Conservation (phyloP, 2,888 invertebrate species). For the Frankliniella intonsa region DNA sequence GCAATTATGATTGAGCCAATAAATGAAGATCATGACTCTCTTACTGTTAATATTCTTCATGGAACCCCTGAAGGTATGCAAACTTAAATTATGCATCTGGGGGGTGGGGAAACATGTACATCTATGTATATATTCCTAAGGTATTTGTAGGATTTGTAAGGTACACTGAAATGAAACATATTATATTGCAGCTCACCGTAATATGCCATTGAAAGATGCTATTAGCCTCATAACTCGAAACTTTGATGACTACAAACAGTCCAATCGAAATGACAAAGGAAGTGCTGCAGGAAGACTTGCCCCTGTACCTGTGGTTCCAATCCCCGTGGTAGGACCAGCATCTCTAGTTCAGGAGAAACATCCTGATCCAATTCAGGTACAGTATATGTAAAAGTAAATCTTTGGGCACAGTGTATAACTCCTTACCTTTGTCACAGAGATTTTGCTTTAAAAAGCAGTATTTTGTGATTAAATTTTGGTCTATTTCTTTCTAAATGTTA, state of each 20-base stretch:
- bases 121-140: neutral
- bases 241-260: constrained; percentile 56
- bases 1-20: constrained; percentile 80
- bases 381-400: too few relatives aligned
- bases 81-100: neutral
- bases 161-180: constrained; percentile 18
- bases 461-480: neutral
- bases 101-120: too few relatives aligned
- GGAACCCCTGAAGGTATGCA: constrained; percentile 78
- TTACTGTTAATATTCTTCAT: constrained; percentile 86
- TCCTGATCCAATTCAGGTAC: constrained; percentile 60
- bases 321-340: constrained; percentile 41
- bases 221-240: constrained; percentile 70
- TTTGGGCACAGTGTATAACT: too few relatives aligned
- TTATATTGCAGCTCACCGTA: constrained; percentile 71
- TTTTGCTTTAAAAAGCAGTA: too few relatives aligned
- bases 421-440: too few relatives aligned
- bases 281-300: constrained; percentile 33
- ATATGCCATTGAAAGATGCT: constrained; percentile 93
- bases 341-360: constrained; percentile 48
- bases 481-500: constrained; percentile 28
- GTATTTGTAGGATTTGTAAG: neutral
- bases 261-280: too few relatives aligned
- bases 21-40: constrained; percentile 78
- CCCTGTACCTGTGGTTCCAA: constrained; percentile 38